Evolutionary conservation across 2,797 vertebrate genomes (phyloP).

Genomic region (Eidolon dupreanum): DNA sequence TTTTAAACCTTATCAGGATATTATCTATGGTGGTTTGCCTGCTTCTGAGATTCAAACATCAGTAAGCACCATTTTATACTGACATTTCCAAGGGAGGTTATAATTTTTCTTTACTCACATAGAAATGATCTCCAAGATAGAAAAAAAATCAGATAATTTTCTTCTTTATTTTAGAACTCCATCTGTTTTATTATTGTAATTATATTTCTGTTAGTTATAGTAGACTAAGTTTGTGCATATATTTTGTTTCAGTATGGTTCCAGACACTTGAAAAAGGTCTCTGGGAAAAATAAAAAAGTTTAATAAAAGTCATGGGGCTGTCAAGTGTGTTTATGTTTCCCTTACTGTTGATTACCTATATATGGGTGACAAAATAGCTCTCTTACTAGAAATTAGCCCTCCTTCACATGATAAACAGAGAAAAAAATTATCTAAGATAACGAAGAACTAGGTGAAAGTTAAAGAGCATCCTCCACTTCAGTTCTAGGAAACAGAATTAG

Average conservation of each 20-base stretch:
- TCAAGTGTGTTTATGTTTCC: background rate
- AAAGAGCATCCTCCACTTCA: background rate
- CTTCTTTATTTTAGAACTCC: conserved; percentile 23
- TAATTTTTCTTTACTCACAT: background rate
- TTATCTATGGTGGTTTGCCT: background rate
- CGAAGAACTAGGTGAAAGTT: background rate
- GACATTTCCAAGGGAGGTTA: background rate
- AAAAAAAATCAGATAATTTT: background rate
- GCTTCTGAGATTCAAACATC: background rate
- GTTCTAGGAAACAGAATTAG: background rate
- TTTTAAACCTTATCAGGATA: background rate
- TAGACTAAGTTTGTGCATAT: background rate
- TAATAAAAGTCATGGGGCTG: background rate
- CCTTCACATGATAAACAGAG: background rate
- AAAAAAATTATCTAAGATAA: background rate
- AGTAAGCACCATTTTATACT: background rate
- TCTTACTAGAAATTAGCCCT: background rate
- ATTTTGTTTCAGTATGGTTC: background rate
- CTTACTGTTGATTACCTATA: background rate
- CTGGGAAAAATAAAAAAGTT: background rate
- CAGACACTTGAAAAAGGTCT: conserved; percentile 21
- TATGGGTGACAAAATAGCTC: background rate
- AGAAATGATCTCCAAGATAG: background rate
- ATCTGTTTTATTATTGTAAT: conserved; percentile 28
- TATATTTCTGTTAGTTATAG: background rate